A percentile compares a stretch with the other conserved stretches of the same genome.
Evolutionary conservation across 2,888 invertebrate genomes (phyloP).

Genomic region (Stomorhina lunata): DNA sequence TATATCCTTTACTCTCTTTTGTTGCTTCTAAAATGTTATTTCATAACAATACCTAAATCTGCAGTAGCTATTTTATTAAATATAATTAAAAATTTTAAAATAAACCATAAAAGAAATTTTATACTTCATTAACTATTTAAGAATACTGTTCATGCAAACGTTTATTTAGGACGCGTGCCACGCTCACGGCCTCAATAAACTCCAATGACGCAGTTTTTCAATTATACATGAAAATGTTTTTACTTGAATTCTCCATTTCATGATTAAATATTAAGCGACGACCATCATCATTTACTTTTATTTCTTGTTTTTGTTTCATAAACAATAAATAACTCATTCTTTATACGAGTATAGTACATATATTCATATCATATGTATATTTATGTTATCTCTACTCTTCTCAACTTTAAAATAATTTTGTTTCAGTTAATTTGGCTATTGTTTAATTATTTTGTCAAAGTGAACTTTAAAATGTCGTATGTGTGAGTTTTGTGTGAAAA

Average conservation of each 20-base stretch:
- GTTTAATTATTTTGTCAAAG: constrained; percentile 45
- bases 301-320: neutral
- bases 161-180: constrained; percentile 54
- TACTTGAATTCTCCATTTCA: neutral
- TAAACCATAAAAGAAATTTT: neutral
- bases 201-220: constrained; percentile 40
- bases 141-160: neutral
- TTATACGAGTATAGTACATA: too few relatives aligned
- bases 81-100: neutral
- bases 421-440: constrained; percentile 59
- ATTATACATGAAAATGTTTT: neutral
- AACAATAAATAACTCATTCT: constrained; percentile 27
- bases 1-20: too few relatives aligned
- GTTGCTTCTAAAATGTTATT: too few relatives aligned
- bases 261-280: constrained; percentile 31
- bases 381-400: constrained; percentile 18
- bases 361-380: too few relatives aligned
- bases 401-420: neutral
- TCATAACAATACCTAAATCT: too few relatives aligned
- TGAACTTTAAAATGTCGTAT: too few relatives aligned
- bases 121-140: neutral
- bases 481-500: constrained; percentile 5
- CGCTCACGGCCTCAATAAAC: constrained; percentile 44
- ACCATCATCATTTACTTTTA: constrained; percentile 3
- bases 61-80: neutral